These are phyloP conservation scores for Epistrophe grossulariae DNA, from an alignment of 2,888 invertebrate genomes.

Conservation along the genomic window DNA sequence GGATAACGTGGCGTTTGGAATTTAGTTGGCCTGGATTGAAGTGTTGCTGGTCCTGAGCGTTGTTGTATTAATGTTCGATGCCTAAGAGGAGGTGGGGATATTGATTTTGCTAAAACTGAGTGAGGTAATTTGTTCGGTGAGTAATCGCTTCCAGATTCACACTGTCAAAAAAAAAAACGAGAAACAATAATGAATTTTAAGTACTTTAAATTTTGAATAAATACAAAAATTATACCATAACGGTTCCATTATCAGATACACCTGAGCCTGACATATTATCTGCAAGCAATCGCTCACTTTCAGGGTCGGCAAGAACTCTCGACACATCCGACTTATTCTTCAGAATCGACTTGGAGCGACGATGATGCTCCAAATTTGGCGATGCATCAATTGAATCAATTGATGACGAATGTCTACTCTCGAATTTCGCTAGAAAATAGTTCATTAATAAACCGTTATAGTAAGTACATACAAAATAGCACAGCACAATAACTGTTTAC, in stretches of 20 bases:
- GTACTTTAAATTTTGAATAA: neutral
- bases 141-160: slow-evolving; percentile 88
- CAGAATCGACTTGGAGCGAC: slow-evolving; percentile 90
- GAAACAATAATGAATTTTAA: neutral
- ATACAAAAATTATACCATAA: slow-evolving; percentile 79
- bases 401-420: slow-evolving; percentile 88
- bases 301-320: slow-evolving; percentile 87
- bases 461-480: neutral
- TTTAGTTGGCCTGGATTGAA: slow-evolving; percentile 83
- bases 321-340: slow-evolving; percentile 89
- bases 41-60: slow-evolving; percentile 83
- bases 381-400: slow-evolving; percentile 89
- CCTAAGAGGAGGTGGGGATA: slow-evolving; percentile 84
- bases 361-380: slow-evolving; percentile 87
- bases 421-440: slow-evolving; percentile 82
- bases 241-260: slow-evolving; percentile 85
- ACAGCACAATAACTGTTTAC: slow-evolving; percentile 76
- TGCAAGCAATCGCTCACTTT: slow-evolving; percentile 90
- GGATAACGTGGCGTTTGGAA: slow-evolving; percentile 84
- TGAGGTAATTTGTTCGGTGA: slow-evolving; percentile 86
- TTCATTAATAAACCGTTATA: slow-evolving; percentile 63
- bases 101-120: slow-evolving; percentile 83
- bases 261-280: slow-evolving; percentile 87
- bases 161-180: slow-evolving; percentile 81
- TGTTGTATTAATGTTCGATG: slow-evolving; percentile 84